phyloP scores from a whole-genome alignment of 2,113 vertebrate genomes.

The Corythaixoides concolor region DNA sequence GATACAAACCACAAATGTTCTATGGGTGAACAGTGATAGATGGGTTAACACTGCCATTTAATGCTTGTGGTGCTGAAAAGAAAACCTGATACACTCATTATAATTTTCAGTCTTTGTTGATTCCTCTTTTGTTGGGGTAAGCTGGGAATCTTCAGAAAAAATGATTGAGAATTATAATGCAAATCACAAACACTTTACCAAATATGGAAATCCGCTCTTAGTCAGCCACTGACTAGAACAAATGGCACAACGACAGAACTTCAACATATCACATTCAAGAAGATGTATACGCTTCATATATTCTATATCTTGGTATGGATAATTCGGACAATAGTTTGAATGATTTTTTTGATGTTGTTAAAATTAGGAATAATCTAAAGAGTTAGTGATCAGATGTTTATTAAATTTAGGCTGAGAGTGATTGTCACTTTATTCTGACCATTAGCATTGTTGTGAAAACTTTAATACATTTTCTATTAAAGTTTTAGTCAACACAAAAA shows the following conservation, averaged over 20 bases:
- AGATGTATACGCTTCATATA: neutral
- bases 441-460: neutral
- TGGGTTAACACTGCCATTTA: neutral
- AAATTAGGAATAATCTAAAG: neutral
- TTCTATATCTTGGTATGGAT: neutral
- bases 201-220: neutral
- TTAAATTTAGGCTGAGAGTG: neutral
- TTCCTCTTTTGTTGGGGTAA: too few species aligned
- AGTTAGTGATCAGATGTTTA: neutral
- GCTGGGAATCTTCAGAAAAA: neutral
- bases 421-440: neutral
- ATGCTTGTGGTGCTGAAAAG: neutral
- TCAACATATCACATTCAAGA: neutral
- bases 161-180: neutral
- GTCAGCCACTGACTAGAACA: neutral
- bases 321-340: neutral
- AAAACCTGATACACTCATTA: neutral
- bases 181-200: neutral
- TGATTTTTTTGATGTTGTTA: neutral
- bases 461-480: neutral
- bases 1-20: neutral
- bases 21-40: neutral
- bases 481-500: neutral
- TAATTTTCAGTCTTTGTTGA: neutral
- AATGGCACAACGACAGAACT: neutral